phyloP scores from a whole-genome alignment of 1,140 invertebrate species.

The Drosophila setifemur region DNA sequence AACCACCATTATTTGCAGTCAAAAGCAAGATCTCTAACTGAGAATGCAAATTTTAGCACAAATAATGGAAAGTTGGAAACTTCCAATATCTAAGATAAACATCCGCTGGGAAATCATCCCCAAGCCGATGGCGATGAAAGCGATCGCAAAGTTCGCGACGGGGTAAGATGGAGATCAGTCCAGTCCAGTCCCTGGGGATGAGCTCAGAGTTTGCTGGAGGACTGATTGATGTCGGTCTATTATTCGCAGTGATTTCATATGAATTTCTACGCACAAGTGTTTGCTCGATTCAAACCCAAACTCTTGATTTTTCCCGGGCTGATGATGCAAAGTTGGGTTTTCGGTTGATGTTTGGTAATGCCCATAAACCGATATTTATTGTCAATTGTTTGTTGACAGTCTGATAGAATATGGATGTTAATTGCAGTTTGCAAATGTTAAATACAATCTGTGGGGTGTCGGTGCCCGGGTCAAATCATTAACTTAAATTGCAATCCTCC shows the following conservation, averaged over 20 bases:
- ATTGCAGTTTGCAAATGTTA: constrained; percentile 12
- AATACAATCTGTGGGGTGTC: constrained; percentile 5
- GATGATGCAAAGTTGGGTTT: constrained; percentile 25
- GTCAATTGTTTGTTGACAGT: not conserved
- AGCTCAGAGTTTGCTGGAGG: constrained; percentile 52
- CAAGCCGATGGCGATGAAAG: constrained; percentile 13
- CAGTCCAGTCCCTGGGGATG: constrained; percentile 33
- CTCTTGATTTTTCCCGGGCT: not conserved
- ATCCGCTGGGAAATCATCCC: constrained; percentile 17
- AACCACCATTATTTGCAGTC: constrained; percentile 23
- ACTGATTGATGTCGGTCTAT: constrained; percentile 20
- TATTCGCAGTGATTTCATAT: constrained; percentile 30
- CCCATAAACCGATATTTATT: constrained; percentile 14
- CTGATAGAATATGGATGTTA: constrained; percentile 4
- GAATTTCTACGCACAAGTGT: constrained; percentile 24
- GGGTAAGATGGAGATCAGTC: constrained; percentile 35
- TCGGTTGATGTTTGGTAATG: constrained; percentile 4
- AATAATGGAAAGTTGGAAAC: constrained; percentile 30
- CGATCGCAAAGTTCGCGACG: constrained; percentile 12
- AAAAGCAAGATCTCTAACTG: not conserved
- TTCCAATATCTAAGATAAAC: constrained; percentile 57
- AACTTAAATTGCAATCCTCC: constrained; percentile 15
- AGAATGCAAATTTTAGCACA: constrained; percentile 25
- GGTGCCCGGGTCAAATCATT: constrained; percentile 28
- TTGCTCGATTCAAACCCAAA: not conserved